Conservation (phyloP, 2,797 vertebrate genomes). For the Melanotaenia boesemani region DNA sequence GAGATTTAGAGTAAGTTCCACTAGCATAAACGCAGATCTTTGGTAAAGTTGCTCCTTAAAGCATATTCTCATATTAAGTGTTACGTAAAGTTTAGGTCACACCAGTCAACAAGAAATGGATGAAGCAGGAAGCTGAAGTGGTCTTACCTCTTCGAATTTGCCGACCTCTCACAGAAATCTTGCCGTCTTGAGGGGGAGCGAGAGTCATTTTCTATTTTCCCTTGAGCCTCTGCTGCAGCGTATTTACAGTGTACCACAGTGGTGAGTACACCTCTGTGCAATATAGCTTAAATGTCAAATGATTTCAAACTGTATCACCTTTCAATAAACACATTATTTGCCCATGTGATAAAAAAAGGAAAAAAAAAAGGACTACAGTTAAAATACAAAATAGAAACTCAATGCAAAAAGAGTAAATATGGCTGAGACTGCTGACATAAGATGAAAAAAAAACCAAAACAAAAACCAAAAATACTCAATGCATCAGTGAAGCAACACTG, state of each 20-base stretch:
- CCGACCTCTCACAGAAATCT: neutral
- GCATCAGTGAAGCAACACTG: neutral
- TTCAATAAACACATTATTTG: neutral
- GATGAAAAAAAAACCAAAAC: too few species aligned
- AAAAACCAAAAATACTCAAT: too few species aligned
- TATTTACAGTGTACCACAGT: neutral
- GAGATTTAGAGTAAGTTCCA: neutral
- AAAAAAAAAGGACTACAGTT: neutral
- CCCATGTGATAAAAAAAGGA: neutral
- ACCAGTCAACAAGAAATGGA: neutral
- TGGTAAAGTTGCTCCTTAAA: neutral
- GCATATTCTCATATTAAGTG: neutral
- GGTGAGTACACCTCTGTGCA: neutral
- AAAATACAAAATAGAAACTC: neutral
- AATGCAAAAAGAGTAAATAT: neutral
- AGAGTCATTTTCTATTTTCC: neutral
- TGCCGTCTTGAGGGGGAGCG: neutral
- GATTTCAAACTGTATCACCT: neutral
- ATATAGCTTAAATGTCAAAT: neutral
- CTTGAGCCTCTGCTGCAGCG: neutral
- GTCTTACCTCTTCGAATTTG: neutral
- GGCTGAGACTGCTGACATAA: neutral
- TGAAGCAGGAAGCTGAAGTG: neutral
- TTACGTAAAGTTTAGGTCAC: constrained; percentile 1
- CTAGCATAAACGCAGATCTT: neutral